These are phyloP conservation scores for Elephantulus edwardii DNA, from an alignment of 2,113 vertebrate species.

Conservation along the genomic window DNA sequence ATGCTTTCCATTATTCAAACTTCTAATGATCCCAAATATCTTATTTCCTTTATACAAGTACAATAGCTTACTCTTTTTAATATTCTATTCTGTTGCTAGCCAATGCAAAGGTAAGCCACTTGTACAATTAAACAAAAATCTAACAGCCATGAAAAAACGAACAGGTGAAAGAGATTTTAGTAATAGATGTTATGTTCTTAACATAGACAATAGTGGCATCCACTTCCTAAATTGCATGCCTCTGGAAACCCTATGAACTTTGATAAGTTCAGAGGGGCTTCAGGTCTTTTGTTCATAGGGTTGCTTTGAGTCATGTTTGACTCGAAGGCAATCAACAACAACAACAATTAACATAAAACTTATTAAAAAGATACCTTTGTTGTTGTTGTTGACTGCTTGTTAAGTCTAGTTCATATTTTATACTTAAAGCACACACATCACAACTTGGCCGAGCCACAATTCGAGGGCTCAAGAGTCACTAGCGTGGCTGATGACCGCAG, in stretches of 20 bases:
- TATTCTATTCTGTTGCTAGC: background rate
- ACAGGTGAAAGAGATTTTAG: background rate
- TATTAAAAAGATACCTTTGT: background rate
- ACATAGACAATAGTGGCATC: too few species aligned
- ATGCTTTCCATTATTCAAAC: background rate
- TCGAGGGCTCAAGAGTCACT: background rate
- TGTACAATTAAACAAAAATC: background rate
- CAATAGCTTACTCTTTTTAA: background rate
- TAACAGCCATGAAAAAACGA: background rate
- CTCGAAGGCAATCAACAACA: background rate
- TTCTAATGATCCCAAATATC: background rate
- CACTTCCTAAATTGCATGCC: too few species aligned
- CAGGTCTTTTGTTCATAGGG: too few species aligned
- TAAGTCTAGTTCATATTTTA: background rate
- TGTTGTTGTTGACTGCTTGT: background rate
- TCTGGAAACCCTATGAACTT: too few species aligned
- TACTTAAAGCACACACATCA: too few species aligned
- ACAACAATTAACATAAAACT: background rate
- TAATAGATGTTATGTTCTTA: background rate
- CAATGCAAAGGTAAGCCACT: background rate
- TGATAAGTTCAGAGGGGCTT: too few species aligned
- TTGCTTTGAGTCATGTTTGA: background rate
- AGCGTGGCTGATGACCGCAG: background rate
- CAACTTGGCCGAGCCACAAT: background rate
- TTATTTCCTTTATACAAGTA: background rate